Conservation (phyloP, 2,113 vertebrate genomes). For the Gymnogyps californianus region DNA sequence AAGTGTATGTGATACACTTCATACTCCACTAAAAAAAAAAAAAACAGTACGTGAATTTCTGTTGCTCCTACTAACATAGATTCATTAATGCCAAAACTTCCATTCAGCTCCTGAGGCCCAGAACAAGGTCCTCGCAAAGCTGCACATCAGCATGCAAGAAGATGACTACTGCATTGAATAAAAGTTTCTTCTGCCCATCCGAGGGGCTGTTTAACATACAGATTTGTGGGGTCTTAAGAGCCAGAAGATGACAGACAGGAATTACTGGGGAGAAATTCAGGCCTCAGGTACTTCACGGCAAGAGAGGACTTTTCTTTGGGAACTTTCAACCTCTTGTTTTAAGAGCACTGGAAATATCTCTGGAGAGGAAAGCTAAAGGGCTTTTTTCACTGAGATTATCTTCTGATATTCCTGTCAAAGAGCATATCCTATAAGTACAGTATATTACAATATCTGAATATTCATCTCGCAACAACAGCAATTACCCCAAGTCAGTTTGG, state of each 20-base stretch:
- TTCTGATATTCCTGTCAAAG: not conserved
- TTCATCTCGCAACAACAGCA: not conserved
- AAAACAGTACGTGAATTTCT: not conserved
- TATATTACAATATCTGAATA: not conserved
- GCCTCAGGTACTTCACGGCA: not conserved
- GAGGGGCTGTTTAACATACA: not conserved
- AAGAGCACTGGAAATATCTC: slow-evolving; percentile 23
- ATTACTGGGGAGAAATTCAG: not conserved
- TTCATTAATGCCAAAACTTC: not conserved
- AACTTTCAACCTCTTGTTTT: not conserved
- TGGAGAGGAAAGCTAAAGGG: not conserved
- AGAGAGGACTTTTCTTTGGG: not conserved
- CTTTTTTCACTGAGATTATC: not conserved
- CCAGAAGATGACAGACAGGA: not conserved
- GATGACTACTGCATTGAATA: not conserved
- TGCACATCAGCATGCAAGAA: not conserved
- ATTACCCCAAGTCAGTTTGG: not conserved
- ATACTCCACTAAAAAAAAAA: not conserved
- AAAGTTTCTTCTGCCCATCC: not conserved
- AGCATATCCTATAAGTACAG: not conserved
- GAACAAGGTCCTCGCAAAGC: not conserved
- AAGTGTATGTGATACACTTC: not conserved
- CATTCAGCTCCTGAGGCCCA: not conserved
- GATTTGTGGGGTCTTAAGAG: not conserved
- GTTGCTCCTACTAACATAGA: not conserved